Evolutionary conservation across 2,888 invertebrate species (phyloP).

Genomic region (Tetheella fluctuosa): DNA sequence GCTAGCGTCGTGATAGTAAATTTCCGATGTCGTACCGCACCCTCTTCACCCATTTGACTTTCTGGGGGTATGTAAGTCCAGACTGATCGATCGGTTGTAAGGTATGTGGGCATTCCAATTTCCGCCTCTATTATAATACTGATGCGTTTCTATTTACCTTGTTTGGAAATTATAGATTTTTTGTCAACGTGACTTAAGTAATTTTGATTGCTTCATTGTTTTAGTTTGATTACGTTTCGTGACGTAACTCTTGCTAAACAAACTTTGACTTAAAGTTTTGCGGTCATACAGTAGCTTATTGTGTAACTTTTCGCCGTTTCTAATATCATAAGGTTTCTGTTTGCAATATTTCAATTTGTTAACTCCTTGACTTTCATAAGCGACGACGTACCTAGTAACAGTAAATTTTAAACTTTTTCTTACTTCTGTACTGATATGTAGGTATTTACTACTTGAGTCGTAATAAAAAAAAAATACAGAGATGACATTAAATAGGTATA

Average conservation of each 20-base stretch:
- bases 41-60: conserved; percentile 40
- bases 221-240: not conserved
- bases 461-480: no score
- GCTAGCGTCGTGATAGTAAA: conserved; percentile 1
- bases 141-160: not conserved
- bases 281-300: no score
- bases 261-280: not conserved
- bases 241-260: no score
- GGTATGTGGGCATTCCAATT: not conserved
- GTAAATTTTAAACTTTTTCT: no score
- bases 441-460: no score
- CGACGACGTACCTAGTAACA: no score
- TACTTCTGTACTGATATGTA: no score
- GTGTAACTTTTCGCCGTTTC: no score
- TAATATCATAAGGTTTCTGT: no score
- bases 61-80: conserved; percentile 37
- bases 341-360: no score
- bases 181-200: not conserved
- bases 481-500: no score
- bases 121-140: conserved; percentile 1
- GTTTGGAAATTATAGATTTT: not conserved
- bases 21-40: conserved; percentile 29
- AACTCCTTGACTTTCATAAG: no score
- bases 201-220: not conserved
- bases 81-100: conserved; percentile 37